Conservation (phyloP, 35 echinoderm and acorn worm species). For the Heliocidaris tuberculata region DNA sequence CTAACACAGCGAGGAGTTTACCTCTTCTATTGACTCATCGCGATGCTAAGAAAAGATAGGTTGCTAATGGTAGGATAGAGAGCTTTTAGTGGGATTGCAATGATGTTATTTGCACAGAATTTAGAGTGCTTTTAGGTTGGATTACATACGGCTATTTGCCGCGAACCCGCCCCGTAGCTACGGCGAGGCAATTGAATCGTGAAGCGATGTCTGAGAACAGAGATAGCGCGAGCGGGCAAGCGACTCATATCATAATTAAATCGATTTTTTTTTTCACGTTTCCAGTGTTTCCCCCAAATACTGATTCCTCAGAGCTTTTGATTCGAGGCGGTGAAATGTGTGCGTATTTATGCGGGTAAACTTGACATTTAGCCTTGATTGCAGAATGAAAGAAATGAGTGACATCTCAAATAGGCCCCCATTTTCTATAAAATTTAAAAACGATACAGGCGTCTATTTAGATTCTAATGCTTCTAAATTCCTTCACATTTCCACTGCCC, state of each 20-base stretch:
- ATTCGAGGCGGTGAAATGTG: background rate
- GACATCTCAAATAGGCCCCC: too few species aligned
- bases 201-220: background rate
- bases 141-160: background rate
- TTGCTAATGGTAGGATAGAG: background rate
- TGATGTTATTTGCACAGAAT: slow-evolving; percentile 18
- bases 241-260: slow-evolving; percentile 13
- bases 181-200: background rate
- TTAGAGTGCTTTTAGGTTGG: background rate
- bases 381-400: too few species aligned
- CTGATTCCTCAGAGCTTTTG: background rate
- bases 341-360: background rate
- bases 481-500: too few species aligned
- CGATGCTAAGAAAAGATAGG: background rate
- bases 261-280: background rate
- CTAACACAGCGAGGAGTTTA: background rate
- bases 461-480: too few species aligned
- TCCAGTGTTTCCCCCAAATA: background rate
- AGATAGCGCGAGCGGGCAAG: background rate
- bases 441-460: too few species aligned
- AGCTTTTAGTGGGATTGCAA: slow-evolving; percentile 6
- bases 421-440: too few species aligned
- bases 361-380: too few species aligned
- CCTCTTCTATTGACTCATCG: background rate
- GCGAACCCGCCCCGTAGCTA: background rate